Conservation (phyloP, 92 coral and sea anemone species). For the Heliopora coerulea region DNA sequence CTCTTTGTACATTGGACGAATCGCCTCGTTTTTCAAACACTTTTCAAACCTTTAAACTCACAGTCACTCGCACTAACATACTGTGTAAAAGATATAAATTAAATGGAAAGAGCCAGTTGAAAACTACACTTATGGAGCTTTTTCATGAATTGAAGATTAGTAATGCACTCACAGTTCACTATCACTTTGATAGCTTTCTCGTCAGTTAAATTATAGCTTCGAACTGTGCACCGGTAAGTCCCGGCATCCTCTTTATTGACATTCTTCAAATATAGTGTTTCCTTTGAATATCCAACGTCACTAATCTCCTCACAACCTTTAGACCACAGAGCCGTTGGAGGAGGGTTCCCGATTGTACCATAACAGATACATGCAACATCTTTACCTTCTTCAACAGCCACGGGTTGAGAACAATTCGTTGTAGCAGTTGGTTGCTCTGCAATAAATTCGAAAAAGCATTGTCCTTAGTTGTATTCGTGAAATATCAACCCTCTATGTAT, state of each 20-base stretch:
- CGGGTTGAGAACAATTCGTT: neutral
- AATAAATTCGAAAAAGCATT: neutral
- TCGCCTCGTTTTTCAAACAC: too few species aligned
- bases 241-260: neutral
- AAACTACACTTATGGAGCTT: too few species aligned
- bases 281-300: neutral
- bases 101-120: too few species aligned
- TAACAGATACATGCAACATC: slow-evolving; percentile 2
- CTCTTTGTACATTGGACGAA: too few species aligned
- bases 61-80: too few species aligned
- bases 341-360: slow-evolving; percentile 13
- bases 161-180: neutral
- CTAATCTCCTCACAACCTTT: neutral
- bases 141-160: too few species aligned
- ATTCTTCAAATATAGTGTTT: neutral
- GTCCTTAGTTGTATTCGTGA: too few species aligned
- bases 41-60: too few species aligned
- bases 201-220: slow-evolving; percentile 4
- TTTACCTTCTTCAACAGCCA: slow-evolving; percentile 1
- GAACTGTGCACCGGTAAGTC: slow-evolving; percentile 12
- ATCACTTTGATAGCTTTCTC: neutral
- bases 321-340: slow-evolving; percentile 9
- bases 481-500: too few species aligned
- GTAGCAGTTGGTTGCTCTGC: neutral
- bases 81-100: too few species aligned